A percentile compares a stretch with the other conserved stretches of the same genome.
These are phyloP conservation scores for Periophthalmodon schlosseri DNA, from an alignment of 2,113 vertebrate species.

Conservation along the genomic window DNA sequence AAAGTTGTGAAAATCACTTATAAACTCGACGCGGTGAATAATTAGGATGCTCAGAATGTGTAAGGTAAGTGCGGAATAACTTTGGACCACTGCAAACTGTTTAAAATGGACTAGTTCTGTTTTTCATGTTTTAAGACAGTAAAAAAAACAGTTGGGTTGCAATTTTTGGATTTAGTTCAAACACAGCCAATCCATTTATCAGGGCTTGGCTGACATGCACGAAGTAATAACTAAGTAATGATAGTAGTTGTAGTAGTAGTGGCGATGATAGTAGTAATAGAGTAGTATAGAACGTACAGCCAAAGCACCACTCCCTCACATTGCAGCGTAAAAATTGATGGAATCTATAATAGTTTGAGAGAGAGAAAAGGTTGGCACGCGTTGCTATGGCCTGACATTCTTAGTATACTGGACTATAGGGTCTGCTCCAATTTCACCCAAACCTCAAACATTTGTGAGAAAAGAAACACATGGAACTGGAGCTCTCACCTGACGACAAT, in stretches of 20 bases:
- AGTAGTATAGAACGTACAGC: background rate
- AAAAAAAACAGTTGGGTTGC: too few relatives aligned
- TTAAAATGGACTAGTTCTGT: too few relatives aligned
- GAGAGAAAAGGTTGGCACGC: slow-evolving; percentile 74
- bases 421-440: slow-evolving; percentile 73
- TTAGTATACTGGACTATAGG: slow-evolving; percentile 65
- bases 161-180: too few relatives aligned
- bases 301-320: background rate
- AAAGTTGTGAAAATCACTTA: too few relatives aligned
- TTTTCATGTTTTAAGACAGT: too few relatives aligned
- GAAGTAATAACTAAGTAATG: background rate
- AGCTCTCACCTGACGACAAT: slow-evolving; percentile 28
- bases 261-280: background rate
- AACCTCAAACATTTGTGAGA: slow-evolving; percentile 67
- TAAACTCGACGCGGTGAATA: too few relatives aligned
- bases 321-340: background rate
- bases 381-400: slow-evolving; percentile 72
- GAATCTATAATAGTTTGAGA: slow-evolving; percentile 52
- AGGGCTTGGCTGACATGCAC: too few relatives aligned
- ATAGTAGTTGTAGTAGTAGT: background rate
- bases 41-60: too few relatives aligned
- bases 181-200: too few relatives aligned
- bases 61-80: too few relatives aligned
- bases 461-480: slow-evolving; percentile 33
- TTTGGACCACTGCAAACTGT: too few relatives aligned